Percentiles rank a stretch among this genome's conserved stretches.
These are phyloP conservation scores for Penaeus monodon DNA, from an alignment of 2,888 invertebrate species.

Conservation along the genomic window DNA sequence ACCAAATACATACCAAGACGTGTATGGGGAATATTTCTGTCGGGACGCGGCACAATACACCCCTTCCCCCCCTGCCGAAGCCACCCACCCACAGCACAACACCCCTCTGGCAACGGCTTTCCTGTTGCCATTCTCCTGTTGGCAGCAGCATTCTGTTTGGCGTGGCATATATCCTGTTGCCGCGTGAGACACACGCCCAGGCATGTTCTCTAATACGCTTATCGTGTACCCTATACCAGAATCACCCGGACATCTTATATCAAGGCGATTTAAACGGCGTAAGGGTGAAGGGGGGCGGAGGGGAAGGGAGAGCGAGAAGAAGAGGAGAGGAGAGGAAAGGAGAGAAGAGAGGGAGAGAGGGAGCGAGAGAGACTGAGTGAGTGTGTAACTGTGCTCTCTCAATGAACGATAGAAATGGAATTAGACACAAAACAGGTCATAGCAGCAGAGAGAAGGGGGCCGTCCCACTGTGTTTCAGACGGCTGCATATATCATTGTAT, in stretches of 20 bases:
- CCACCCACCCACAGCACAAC: no score
- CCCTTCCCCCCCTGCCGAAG: no score
- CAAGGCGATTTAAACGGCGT: constrained; percentile 29
- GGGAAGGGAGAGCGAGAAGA: no score
- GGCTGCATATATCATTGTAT: constrained; percentile 51
- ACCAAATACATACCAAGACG: no score
- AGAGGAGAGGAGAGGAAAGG: no score
- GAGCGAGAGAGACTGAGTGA: neutral
- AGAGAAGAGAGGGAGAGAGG: no score
- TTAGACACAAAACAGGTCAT: constrained; percentile 53
- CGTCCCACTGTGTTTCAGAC: constrained; percentile 52
- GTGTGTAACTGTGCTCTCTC: constrained; percentile 12
- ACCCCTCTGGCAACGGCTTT: no score
- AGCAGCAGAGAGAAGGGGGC: constrained; percentile 22
- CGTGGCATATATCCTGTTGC: constrained; percentile 22
- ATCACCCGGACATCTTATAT: constrained; percentile 46
- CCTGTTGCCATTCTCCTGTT: constrained; percentile 3
- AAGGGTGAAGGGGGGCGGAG: no score
- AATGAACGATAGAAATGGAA: constrained; percentile 47
- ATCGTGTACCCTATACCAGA: constrained; percentile 45
- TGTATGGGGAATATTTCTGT: no score
- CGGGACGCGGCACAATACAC: no score
- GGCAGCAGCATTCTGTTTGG: constrained; percentile 1
- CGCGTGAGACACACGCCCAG: constrained; percentile 27
- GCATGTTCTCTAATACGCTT: constrained; percentile 49